Evolutionary conservation across 2,888 invertebrate genomes (phyloP), one percentile per base, ranked within the genome.

Genomic region (Acleris laterana): DNA sequence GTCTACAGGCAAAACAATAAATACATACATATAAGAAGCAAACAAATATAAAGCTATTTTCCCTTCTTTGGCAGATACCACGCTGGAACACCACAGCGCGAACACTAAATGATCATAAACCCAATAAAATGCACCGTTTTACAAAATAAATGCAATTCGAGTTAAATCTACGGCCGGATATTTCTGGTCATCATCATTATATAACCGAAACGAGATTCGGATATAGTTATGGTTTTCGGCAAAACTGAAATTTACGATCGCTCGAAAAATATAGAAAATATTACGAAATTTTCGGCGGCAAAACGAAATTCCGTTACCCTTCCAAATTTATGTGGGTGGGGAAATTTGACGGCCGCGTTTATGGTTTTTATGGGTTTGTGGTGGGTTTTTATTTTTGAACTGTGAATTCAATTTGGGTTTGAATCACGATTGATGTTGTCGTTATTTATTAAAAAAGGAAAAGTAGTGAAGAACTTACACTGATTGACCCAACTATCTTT

Each of bases 201-300:
- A 42, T 28, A 13, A 57, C 28, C 20, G 46, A 66, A 66, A 61
- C 61, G 61, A 51, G 56, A 17, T 46, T n/a, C 65, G 65, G 65
- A 66, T 66, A 66, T 66, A 66, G 65, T 61, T 66, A 66, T 66
- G 61, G 65, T 61, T 60, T 65, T 61, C 50, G 60, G 55, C 61
- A 22, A 56, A 61, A 66, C 32, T 42, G 51, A 56, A 66, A 66
- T 66, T 66, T 66, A 66, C 65, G 65, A 50, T 22, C 59, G 19
- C 13, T 25, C 61, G 61, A 66, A 57, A 61, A 61, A 51, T 61
- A 51, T 66, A 66, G 65, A 65, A 61, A 65, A 65, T 61, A 61
- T 66, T 57, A 61, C 46, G 65, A 61, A 61, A 66, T 56, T 53
- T 50, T 59, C 64, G 44, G 38, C 50, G 53, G 64, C 49, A 19